Evolutionary conservation across 2,113 vertebrate genomes (phyloP).

Genomic region (Peromyscus leucopus): DNA sequence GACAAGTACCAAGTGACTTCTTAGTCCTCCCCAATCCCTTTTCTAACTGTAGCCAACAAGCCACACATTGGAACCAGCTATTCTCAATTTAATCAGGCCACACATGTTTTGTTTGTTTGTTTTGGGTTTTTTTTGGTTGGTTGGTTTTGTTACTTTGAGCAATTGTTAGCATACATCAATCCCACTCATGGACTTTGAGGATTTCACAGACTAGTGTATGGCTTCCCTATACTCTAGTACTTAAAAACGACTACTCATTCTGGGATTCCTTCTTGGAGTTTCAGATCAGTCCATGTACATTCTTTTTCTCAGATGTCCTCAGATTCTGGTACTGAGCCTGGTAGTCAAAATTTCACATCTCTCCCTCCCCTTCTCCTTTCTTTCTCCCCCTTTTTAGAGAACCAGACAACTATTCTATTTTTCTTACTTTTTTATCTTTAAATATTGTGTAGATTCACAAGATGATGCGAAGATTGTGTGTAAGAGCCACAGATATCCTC

Average conservation of each 20-base stretch:
- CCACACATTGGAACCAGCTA: not conserved
- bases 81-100: not conserved
- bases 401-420: not conserved
- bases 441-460: constrained; percentile 13
- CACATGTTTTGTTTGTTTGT: not conserved
- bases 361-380: not conserved
- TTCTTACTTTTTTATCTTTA: not conserved
- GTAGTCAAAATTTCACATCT: not conserved
- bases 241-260: constrained; percentile 30
- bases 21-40: not conserved
- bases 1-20: not conserved
- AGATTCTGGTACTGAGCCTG: not conserved
- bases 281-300: not conserved
- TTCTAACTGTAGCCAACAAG: not conserved
- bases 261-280: not conserved
- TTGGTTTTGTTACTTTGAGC: not conserved
- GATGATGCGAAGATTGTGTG: not conserved
- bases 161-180: constrained; percentile 13
- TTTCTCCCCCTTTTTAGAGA: not conserved
- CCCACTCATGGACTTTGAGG: not conserved
- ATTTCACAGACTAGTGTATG: not conserved
- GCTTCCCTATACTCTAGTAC: not conserved
- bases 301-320: constrained; percentile 11
- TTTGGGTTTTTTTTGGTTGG: not conserved
- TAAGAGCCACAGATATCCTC: not conserved